These are phyloP conservation scores for Drosophila dunni DNA, from an alignment of 1,140 invertebrate genomes.

Conservation along the genomic window DNA sequence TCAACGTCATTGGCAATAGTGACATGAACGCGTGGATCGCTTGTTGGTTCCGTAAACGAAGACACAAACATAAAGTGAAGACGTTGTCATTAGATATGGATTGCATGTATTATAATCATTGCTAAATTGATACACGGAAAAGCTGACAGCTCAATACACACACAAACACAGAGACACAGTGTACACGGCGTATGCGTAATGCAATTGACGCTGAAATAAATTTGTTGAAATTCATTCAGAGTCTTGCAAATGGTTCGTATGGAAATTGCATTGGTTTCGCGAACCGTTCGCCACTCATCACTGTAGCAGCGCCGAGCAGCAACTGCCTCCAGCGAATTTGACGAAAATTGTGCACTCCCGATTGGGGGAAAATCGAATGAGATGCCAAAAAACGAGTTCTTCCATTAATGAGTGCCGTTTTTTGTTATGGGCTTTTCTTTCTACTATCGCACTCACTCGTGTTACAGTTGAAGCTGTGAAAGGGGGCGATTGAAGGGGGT, in stretches of 20 bases:
- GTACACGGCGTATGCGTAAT: slow-evolving; percentile 45
- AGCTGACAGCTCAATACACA: background rate
- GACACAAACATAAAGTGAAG: background rate
- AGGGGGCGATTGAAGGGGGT: background rate
- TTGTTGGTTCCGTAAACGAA: slow-evolving; percentile 46
- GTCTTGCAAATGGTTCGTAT: slow-evolving; percentile 21
- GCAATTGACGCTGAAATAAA: slow-evolving; percentile 29
- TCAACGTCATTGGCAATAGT: slow-evolving; percentile 8
- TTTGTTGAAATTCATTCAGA: slow-evolving; percentile 8
- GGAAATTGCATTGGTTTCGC: slow-evolving; percentile 40
- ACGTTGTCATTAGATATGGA: slow-evolving; percentile 47
- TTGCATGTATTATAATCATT: slow-evolving; percentile 18
- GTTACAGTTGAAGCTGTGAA: slow-evolving; percentile 19
- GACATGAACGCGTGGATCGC: slow-evolving; percentile 30
- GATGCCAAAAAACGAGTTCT: slow-evolving; percentile 47
- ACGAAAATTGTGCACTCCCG: slow-evolving; percentile 45
- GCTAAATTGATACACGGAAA: slow-evolving; percentile 13
- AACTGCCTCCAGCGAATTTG: slow-evolving; percentile 48
- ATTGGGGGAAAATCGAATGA: slow-evolving; percentile 44
- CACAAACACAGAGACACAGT: slow-evolving; percentile 4
- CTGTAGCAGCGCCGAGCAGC: slow-evolving; percentile 62
- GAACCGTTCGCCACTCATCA: slow-evolving; percentile 47
- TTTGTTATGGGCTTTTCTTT: slow-evolving; percentile 34
- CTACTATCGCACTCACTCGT: slow-evolving; percentile 38
- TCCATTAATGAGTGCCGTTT: slow-evolving; percentile 31